phyloP scores from a whole-genome alignment of 1,140 invertebrate species.

The Kradibia gibbosae region DNA sequence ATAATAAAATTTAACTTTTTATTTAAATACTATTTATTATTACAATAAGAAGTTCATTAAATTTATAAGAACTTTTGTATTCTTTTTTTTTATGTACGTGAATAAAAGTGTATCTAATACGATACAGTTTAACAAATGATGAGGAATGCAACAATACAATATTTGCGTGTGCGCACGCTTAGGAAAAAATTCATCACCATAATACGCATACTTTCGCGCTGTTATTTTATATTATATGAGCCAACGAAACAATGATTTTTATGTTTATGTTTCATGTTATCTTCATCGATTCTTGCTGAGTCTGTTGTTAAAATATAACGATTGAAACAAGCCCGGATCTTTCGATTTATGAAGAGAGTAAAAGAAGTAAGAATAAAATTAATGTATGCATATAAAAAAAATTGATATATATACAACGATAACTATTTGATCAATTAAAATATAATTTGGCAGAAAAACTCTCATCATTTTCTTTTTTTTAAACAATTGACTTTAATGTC shows the following conservation, averaged over 20 bases:
- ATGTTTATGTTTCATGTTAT: slow-evolving; percentile 36
- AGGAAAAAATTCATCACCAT: slow-evolving; percentile 21
- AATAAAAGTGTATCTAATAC: not conserved
- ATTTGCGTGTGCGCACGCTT: not conserved
- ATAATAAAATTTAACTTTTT: not conserved
- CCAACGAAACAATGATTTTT: slow-evolving; percentile 48
- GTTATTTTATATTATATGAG: slow-evolving; percentile 42
- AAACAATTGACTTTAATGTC: not conserved
- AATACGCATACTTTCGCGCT: not conserved
- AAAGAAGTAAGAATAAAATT: slow-evolving; percentile 25
- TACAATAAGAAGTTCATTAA: too few relatives aligned
- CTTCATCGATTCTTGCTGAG: slow-evolving; percentile 36
- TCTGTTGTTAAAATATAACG: slow-evolving; percentile 35
- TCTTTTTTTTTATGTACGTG: too few relatives aligned
- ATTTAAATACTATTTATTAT: too few relatives aligned
- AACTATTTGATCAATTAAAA: not conserved
- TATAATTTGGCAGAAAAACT: too few relatives aligned
- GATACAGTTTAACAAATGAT: not conserved
- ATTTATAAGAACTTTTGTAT: too few relatives aligned
- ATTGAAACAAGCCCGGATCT: not conserved
- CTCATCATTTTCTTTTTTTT: not conserved
- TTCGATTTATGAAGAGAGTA: not conserved
- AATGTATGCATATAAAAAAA: slow-evolving; percentile 31
- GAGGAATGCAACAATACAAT: not conserved
- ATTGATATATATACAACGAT: slow-evolving; percentile 7